phyloP scores from a whole-genome alignment of 2,888 invertebrate genomes.

The Linnaemya vulpina region DNA sequence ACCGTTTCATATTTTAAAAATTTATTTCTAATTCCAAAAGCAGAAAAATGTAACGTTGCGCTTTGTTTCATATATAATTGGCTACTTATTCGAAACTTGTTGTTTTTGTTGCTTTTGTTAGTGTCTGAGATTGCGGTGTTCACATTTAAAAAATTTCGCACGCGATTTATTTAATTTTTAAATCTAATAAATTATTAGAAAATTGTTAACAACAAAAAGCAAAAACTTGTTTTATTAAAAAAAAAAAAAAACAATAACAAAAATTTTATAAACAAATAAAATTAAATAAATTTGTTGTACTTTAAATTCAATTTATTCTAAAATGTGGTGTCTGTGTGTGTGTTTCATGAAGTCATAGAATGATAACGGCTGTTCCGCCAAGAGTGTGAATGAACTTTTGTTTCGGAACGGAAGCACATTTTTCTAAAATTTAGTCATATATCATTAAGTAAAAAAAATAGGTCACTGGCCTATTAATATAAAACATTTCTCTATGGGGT shows the following conservation, averaged over 20 bases:
- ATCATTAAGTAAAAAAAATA: background rate
- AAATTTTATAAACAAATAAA: background rate
- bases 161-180: conserved; percentile 45
- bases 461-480: too few relatives aligned
- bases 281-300: background rate
- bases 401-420: conserved; percentile 12
- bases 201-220: conserved; percentile 8
- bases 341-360: conserved; percentile 22
- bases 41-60: conserved; percentile 44
- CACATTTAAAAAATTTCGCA: conserved; percentile 45
- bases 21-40: conserved; percentile 41
- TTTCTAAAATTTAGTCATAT: background rate
- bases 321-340: conserved; percentile 6
- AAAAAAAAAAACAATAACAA: background rate
- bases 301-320: conserved; percentile 7
- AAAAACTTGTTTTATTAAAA: conserved; percentile 36
- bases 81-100: conserved; percentile 31
- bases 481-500: background rate
- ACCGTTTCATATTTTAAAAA: conserved; percentile 40
- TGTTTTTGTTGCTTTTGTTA: conserved; percentile 29
- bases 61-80: conserved; percentile 59
- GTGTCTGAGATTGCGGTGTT: conserved; percentile 34
- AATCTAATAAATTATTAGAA: conserved; percentile 54
- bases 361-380: conserved; percentile 21
- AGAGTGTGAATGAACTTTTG: conserved; percentile 53